These are phyloP conservation scores for Merluccius polli DNA, from an alignment of 2,797 vertebrate genomes.

Conservation along the genomic window DNA sequence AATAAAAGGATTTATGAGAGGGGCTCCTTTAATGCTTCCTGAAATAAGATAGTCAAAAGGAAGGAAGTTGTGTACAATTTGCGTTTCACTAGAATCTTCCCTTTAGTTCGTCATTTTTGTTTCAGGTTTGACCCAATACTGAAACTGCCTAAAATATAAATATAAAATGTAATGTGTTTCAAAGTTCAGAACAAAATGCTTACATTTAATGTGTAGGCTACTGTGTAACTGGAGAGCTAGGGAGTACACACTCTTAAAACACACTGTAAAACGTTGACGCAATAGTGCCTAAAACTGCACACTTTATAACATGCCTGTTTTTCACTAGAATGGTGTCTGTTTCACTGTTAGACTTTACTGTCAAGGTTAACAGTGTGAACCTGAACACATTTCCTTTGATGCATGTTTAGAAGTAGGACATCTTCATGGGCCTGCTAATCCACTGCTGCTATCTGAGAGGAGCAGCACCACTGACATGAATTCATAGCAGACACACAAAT, in stretches of 20 bases:
- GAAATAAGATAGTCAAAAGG: constrained; percentile 8
- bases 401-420: not conserved
- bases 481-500: constrained; percentile 31
- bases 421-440: constrained; percentile 1
- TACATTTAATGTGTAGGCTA: not conserved
- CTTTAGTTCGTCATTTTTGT: too few species aligned
- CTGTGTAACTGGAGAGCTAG: not conserved
- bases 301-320: not conserved
- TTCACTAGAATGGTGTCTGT: not conserved
- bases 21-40: constrained; percentile 16
- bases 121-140: not conserved
- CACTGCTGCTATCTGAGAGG: constrained; percentile 24
- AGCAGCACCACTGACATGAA: constrained; percentile 25
- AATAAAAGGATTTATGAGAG: constrained; percentile 18
- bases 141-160: not conserved
- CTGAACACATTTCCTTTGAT: not conserved
- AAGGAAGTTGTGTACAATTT: not conserved
- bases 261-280: not conserved
- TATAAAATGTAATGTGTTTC: not conserved
- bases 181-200: not conserved
- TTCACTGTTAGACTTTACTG: not conserved
- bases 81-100: not conserved
- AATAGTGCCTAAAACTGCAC: not conserved
- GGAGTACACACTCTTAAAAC: not conserved
- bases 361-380: not conserved